phyloP scores from a whole-genome alignment of 2,113 vertebrate species.

The Geothlypis trichas region DNA sequence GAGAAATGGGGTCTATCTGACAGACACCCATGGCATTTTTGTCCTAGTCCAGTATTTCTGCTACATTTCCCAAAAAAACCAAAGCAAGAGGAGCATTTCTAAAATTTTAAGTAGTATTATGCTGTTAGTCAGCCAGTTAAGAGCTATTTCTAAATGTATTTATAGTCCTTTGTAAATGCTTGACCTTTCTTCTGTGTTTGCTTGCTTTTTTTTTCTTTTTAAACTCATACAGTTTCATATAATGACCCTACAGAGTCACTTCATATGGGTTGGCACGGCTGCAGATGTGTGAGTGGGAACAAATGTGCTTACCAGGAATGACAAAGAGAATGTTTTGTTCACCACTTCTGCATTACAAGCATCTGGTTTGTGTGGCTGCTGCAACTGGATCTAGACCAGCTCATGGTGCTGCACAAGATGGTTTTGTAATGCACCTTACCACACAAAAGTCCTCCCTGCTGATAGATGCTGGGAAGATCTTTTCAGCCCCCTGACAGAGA shows the following conservation, averaged over 20 bases:
- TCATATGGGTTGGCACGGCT: neutral
- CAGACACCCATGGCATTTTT: neutral
- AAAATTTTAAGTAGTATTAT: neutral
- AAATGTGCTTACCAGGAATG: neutral
- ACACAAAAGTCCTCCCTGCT: neutral
- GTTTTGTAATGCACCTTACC: neutral
- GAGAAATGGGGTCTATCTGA: neutral
- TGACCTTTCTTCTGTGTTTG: constrained; percentile 5
- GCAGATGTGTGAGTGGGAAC: neutral
- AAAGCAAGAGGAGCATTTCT: neutral
- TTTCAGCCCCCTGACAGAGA: neutral
- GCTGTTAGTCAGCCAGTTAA: neutral
- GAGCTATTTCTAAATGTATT: neutral
- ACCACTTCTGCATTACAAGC: neutral
- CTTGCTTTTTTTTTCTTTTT: neutral
- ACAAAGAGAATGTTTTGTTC: neutral
- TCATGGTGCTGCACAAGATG: neutral
- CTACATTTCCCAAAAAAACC: neutral
- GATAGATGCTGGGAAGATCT: neutral
- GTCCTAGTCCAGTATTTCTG: neutral
- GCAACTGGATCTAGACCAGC: neutral
- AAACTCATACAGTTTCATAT: neutral
- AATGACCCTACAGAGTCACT: neutral
- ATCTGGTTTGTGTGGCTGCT: neutral
- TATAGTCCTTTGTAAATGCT: constrained; percentile 3